Evolutionary conservation across 2,888 invertebrate genomes (phyloP).

Genomic region (Azorinus chamasolen): DNA sequence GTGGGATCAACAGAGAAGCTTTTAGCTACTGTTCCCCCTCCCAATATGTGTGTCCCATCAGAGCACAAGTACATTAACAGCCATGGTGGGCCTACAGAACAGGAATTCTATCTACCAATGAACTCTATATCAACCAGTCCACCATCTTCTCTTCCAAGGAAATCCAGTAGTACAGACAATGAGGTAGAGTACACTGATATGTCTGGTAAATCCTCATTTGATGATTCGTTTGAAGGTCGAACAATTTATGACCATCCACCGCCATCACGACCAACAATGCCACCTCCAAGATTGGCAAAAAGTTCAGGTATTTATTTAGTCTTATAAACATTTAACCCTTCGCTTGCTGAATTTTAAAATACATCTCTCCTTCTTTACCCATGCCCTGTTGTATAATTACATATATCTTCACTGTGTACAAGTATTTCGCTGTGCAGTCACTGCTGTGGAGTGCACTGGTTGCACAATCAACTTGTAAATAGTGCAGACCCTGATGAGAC

Average conservation of each 20-base stretch:
- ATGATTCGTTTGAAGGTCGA: constrained; percentile 50
- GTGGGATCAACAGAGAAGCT: constrained; percentile 47
- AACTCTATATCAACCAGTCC: constrained; percentile 34
- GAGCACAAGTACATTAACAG: constrained; percentile 76
- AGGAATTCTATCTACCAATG: constrained; percentile 70
- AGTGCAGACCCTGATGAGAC: too few relatives aligned
- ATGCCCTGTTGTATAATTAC: too few relatives aligned
- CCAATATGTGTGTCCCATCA: constrained; percentile 49
- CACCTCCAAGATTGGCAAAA: constrained; percentile 58
- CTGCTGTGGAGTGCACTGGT: too few relatives aligned
- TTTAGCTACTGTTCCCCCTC: constrained; percentile 64
- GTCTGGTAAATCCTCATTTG: constrained; percentile 58
- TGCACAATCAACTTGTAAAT: too few relatives aligned
- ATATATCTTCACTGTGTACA: too few relatives aligned
- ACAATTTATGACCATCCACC: constrained; percentile 69
- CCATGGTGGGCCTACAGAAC: constrained; percentile 43
- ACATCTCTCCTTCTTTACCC: too few relatives aligned
- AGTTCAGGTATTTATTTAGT: constrained; percentile 37
- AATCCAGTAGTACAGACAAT: constrained; percentile 60
- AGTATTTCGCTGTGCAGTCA: too few relatives aligned
- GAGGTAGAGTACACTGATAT: constrained; percentile 70
- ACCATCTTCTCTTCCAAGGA: constrained; percentile 23
- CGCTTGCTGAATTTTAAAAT: too few relatives aligned
- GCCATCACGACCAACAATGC: constrained; percentile 56
- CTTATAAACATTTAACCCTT: too few relatives aligned